A percentile compares a stretch with the other conserved stretches of the same genome.
Conservation (phyloP, 2,888 invertebrate species). For the Sminthurinus aureus region DNA sequence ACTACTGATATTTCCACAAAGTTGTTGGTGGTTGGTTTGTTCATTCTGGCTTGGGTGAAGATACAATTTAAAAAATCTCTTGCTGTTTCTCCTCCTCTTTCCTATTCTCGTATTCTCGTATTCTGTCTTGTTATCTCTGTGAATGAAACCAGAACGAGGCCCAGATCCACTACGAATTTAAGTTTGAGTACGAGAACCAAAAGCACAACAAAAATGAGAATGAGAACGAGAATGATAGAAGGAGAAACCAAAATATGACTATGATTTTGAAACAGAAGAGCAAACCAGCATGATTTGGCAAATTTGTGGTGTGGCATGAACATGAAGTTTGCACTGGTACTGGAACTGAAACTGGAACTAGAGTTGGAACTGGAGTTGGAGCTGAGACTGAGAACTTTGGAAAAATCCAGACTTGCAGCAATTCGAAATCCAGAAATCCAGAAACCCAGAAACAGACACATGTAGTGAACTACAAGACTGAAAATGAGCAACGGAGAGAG, state of each 20-base stretch:
- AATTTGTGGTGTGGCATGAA: not conserved
- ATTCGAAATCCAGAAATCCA: conserved; percentile 1
- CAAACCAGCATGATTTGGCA: not conserved
- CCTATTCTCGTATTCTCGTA: not conserved
- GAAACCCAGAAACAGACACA: not conserved
- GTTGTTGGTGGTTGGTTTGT: no score
- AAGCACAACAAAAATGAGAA: not conserved
- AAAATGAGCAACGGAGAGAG: not conserved
- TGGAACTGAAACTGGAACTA: no score
- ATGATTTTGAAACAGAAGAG: not conserved
- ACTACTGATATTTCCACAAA: no score
- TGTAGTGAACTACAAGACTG: not conserved
- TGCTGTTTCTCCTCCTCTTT: not conserved
- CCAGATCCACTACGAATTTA: no score
- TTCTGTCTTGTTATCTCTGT: no score
- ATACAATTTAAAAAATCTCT: not conserved
- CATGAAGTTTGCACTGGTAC: not conserved
- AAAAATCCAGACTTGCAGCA: no score
- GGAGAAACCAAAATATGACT: not conserved
- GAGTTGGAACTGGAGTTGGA: no score
- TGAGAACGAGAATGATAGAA: not conserved
- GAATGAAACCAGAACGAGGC: not conserved
- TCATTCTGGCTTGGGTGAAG: no score
- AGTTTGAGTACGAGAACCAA: not conserved
- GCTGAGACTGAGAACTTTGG: no score